Conservation (phyloP, 2,113 vertebrate species). For the Eulemur macaco region DNA sequence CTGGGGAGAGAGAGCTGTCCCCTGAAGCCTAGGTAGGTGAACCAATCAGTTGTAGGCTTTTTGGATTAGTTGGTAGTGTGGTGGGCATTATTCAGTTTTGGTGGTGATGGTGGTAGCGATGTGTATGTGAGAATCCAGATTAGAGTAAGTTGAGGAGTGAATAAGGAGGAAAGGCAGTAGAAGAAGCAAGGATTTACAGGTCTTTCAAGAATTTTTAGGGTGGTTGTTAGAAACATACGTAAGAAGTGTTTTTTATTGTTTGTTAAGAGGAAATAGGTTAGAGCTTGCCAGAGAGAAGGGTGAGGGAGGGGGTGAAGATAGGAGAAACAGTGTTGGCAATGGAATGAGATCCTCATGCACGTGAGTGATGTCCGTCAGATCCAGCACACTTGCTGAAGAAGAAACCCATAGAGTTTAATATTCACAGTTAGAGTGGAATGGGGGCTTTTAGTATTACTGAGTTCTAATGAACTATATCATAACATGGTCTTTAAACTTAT, state of each 20-base stretch:
- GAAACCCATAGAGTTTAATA: not conserved
- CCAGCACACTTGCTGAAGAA: not conserved
- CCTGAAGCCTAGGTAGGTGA: not conserved
- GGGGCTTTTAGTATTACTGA: not conserved
- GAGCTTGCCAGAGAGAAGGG: not conserved
- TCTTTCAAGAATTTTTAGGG: not conserved
- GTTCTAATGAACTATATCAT: constrained; percentile 54
- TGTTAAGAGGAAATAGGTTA: not conserved
- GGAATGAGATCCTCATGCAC: not conserved
- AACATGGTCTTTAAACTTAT: constrained; percentile 52
- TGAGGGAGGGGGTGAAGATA: not conserved
- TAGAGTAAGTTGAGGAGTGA: not conserved
- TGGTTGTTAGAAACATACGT: not conserved
- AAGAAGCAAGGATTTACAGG: not conserved
- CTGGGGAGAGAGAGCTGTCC: not conserved
- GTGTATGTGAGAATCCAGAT: not conserved
- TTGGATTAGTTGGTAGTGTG: not conserved
- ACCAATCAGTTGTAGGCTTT: not conserved
- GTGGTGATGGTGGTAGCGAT: not conserved
- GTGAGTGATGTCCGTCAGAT: not conserved
- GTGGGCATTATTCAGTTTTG: not conserved
- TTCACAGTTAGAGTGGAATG: not conserved
- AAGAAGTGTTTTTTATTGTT: not conserved
- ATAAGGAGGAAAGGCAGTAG: not conserved
- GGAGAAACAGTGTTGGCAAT: not conserved